Evolutionary conservation across 2,113 vertebrate species (phyloP).

Genomic region (Notothenia coriiceps): DNA sequence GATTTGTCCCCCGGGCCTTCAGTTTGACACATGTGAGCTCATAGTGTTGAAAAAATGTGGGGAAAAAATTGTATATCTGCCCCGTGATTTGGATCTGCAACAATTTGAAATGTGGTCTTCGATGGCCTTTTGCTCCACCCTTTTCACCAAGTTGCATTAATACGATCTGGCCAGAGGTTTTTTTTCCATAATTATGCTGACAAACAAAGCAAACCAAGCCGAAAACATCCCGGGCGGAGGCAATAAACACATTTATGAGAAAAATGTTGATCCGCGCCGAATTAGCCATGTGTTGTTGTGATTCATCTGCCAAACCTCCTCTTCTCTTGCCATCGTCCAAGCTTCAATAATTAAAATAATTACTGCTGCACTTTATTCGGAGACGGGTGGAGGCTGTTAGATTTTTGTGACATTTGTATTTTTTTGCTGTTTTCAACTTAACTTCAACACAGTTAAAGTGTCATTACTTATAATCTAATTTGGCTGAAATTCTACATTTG

Average conservation of each 20-base stretch:
- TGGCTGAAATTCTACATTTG: neutral
- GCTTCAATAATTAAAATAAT: neutral
- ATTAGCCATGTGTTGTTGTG: conserved; percentile 10
- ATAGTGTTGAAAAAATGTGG: no score
- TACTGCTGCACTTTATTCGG: neutral
- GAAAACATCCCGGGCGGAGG: no score
- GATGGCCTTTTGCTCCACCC: no score
- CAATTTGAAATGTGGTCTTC: no score
- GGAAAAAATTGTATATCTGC: no score
- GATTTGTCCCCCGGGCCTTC: no score
- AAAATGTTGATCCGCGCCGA: neutral
- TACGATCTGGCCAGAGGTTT: no score
- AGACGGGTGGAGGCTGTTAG: neutral
- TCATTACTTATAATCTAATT: neutral
- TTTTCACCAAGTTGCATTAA: no score
- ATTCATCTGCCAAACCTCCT: conserved; percentile 4
- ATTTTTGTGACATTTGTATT: neutral
- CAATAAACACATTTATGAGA: neutral
- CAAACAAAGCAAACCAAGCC: no score
- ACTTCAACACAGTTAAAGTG: neutral
- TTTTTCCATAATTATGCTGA: no score
- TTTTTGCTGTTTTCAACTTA: neutral
- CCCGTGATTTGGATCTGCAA: no score
- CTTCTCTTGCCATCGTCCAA: neutral
- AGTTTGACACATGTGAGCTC: no score